Evolutionary conservation across 1,140 invertebrate species (phyloP).

Genomic region (Agrilus planipennis): DNA sequence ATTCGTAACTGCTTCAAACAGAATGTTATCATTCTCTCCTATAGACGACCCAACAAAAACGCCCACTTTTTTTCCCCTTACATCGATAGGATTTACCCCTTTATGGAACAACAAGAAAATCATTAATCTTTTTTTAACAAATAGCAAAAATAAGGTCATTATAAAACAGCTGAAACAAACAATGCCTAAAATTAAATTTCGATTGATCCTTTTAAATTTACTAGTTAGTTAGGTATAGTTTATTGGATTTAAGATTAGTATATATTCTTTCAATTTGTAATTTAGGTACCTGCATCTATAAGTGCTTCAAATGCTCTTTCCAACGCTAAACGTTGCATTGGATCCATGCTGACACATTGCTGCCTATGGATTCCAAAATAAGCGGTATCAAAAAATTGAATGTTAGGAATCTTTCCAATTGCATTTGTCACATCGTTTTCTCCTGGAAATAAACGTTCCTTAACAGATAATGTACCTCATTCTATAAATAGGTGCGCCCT

Average conservation of each 20-base stretch:
- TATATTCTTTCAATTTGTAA: too few relatives aligned
- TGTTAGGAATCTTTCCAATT: conserved; percentile 19
- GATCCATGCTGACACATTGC: conserved; percentile 34
- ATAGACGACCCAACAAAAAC: conserved; percentile 54
- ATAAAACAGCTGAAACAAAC: background rate
- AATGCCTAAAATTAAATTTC: background rate
- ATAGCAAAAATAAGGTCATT: too few relatives aligned
- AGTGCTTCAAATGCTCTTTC: conserved; percentile 37
- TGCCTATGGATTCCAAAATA: conserved; percentile 37
- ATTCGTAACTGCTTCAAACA: conserved; percentile 30
- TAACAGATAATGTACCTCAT: too few relatives aligned
- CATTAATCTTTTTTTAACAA: too few relatives aligned
- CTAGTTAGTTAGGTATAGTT: too few relatives aligned
- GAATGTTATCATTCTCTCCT: conserved; percentile 43
- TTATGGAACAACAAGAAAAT: too few relatives aligned
- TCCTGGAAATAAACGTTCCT: too few relatives aligned
- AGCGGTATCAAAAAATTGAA: conserved; percentile 32
- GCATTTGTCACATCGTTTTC: conserved; percentile 24
- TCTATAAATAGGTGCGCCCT: too few relatives aligned
- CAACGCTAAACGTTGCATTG: conserved; percentile 33
- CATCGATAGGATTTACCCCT: conserved; percentile 50
- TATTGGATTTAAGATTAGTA: too few relatives aligned
- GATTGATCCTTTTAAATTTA: too few relatives aligned
- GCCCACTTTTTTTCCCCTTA: conserved; percentile 51
- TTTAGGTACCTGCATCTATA: conserved; percentile 38